Evolutionary conservation across 2,797 vertebrate species (phyloP), one percentile per base, ranked within the genome.

Genomic region (Acipenser ruthenus): DNA sequence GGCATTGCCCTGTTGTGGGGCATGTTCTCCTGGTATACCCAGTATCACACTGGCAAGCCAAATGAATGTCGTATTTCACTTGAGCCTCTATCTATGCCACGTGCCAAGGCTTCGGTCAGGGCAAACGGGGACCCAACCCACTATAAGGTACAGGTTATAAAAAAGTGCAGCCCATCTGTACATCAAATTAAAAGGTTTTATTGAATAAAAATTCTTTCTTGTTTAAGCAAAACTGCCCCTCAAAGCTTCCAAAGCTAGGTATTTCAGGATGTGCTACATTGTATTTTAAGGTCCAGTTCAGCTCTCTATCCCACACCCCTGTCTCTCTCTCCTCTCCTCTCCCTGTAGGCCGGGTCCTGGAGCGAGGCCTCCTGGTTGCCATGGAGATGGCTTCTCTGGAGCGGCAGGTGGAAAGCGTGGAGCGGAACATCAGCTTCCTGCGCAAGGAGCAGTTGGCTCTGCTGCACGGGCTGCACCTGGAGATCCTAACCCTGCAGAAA

Each of bases 401-500:
- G 74, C 90, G 83, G 79, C 96, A 97, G 89, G 87, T 97, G 55
- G 88, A 94, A 83, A 91, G 92, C 0, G 93, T 96, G 80, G 93
- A 98, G 83, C 88, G 95, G 72, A 96, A 93, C 83, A 83, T 95
- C 23, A 76, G 90, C 8, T 99, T 99, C 84, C 87, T 99, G 72
- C 90, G 94, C 70, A 98, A 18, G 15, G 15, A 18, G 79, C 96
- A 99, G 80, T 88, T 95, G 78, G 88, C 93, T 59, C 70, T 99
- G 72, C 91, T 99, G 23, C 92, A 94, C 0, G 94, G 91, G 74
- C 89, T 99, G 75, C 96, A 98, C 82, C 85, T 95, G 84, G 96
- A 99, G 84, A 94, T 97, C 83, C 89, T 97, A 10, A 92, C 92
- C 72, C 72, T 99, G 79, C 95, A 99, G 88, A 98, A 97, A 75